Conservation (phyloP, 2,113 vertebrate genomes). For the Rhineura floridana region DNA sequence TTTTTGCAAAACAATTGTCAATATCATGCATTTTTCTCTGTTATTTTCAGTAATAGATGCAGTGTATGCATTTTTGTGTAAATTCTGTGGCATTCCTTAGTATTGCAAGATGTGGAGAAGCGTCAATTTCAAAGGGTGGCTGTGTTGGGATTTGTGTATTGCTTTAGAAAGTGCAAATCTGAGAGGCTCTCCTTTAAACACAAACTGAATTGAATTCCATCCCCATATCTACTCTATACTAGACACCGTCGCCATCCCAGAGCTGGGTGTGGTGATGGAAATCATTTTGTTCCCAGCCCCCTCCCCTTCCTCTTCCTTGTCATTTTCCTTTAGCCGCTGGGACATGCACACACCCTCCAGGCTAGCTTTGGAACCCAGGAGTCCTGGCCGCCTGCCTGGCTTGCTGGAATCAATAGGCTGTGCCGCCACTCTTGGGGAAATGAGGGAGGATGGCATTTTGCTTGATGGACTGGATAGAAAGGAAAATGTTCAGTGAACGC, state of each 20-base stretch:
- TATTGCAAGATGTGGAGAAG: too few relatives aligned
- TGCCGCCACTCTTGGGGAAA: neutral
- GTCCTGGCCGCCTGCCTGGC: neutral
- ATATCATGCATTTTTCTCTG: too few relatives aligned
- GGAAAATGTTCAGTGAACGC: neutral
- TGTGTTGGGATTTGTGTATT: too few relatives aligned
- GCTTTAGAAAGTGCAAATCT: too few relatives aligned
- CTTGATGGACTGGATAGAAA: neutral
- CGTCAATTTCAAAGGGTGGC: too few relatives aligned
- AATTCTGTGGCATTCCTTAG: too few relatives aligned
- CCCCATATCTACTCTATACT: too few relatives aligned
- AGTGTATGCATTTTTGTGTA: too few relatives aligned
- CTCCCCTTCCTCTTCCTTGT: neutral
- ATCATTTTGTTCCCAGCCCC: neutral
- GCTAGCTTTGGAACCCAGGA: neutral
- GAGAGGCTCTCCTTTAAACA: too few relatives aligned
- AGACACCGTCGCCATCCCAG: neutral
- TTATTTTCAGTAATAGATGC: too few relatives aligned
- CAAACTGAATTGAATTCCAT: too few relatives aligned
- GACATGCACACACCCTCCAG: neutral
- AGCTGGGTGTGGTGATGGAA: neutral
- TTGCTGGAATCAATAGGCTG: neutral
- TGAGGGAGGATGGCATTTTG: neutral
- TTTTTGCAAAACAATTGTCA: too few relatives aligned
- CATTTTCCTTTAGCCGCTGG: neutral